Base-by-base conservation (phyloP, 2,888 invertebrate genomes). In the Hololepta plana region DNA sequence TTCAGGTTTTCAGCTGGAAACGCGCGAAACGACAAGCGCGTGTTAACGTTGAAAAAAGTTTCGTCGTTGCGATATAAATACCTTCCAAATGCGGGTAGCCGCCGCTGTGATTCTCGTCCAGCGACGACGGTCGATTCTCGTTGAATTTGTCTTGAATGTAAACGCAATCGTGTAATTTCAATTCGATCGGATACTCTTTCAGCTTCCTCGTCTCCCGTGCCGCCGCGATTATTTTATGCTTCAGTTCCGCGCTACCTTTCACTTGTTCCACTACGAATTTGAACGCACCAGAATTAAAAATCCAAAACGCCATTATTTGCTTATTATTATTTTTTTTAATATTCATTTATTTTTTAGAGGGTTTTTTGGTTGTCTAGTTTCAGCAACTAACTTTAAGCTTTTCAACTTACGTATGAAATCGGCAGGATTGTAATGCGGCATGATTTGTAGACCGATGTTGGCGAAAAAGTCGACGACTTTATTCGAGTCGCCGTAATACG, bases 371-470 rank as follows among this genome's bases (percentile, higher is more conserved):
- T n/a, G n/a, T n/a, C n/a, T n/a, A n/a, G n/a, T n/a, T n/a, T n/a
- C n/a, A n/a, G n/a, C n/a, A n/a, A n/a, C n/a, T n/a, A n/a, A n/a
- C n/a, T n/a, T n/a, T n/a, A n/a, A n/a, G n/a, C n/a, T n/a, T n/a
- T n/a, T n/a, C n/a, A 30, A 63, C 72, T 69, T 58, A 77, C 76
- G 53, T 44, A 76, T 72, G 47, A 77, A 80, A 50, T 82, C 81
- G n/a, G 81, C 81, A 24, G 80, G 80, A 57, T 82, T 82, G 47
- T 79, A 81, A 46, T 79, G 72, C 3, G 73, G 71, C 47, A 72
- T 64, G 38, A 80, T 70, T 33, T 65, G 62, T 31, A 80, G 60
- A 28, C 76, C 77, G 31, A 80, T 64, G 32, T 60, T 61, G 38
- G 66, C 63, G 47, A 81, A 81, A 47, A 74, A 75, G 38, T 70